Base-by-base conservation (phyloP, 2,113 vertebrate species). In the Bos javanicus region DNA sequence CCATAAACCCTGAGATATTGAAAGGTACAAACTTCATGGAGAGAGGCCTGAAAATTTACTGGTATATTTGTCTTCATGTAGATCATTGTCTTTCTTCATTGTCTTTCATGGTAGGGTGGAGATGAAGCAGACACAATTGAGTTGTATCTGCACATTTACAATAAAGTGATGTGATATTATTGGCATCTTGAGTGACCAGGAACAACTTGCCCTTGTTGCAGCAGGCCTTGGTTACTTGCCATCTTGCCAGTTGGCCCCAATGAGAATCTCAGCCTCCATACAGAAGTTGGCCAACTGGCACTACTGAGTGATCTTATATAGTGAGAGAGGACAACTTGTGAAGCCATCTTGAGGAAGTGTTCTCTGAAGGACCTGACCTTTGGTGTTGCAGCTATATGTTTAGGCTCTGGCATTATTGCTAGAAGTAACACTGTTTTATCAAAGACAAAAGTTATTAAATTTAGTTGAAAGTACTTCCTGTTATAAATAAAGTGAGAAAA, bases 401-500 rank as follows among this genome's bases (percentile, higher is more conserved):
- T 93, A 85, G 91, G 87, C 30, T 93, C 59, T 92, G 19, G 43
- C 46, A 62, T 92, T 89, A 39, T n/a, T 86, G 52, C 59, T 82
- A 50, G 92, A 81, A 60, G 46, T 90, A 86, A 76, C 26, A 52
- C 33, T 88, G 25, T 87, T 52, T 57, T 89, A 52, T 52, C 50
- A 81, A 54, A 94, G 16, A 11, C 30, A 74, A 54, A 52, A 30
- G 36, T 90, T 89, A 62, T n/a, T 94, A 67, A 86, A 90, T 94
- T 90, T 86, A 90, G 28, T 92, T 94, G 39, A 64, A 92, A 82
- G 82, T 83, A 87, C 12, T 91, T 87, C 21, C 16, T 60, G n/a
- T 71, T 80, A 71, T 83, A 64, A 56, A 86, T 89, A 82, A 64
- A 97, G 54, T 46, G 14, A 92, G 89, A 90, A 92, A 90, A 78